These are phyloP conservation scores for Macrophya annulata DNA, from an alignment of 2,888 invertebrate genomes.

Conservation along the genomic window DNA sequence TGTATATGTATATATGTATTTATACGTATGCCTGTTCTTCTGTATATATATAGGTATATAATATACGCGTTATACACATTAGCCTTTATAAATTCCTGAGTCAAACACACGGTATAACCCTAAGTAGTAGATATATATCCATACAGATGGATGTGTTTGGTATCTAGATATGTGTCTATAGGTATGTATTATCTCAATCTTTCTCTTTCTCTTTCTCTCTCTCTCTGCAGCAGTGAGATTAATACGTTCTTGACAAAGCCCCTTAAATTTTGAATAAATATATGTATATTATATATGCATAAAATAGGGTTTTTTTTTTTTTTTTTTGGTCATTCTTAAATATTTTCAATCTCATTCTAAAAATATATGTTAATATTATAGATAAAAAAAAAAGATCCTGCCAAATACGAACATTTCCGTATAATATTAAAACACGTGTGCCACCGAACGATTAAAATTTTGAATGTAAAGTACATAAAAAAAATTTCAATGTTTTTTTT, in stretches of 20 bases:
- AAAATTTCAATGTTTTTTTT: no score
- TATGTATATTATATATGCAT: not conserved
- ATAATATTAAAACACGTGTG: no score
- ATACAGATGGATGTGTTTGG: not conserved
- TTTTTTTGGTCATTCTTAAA: not conserved
- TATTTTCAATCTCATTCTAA: no score
- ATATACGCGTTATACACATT: not conserved
- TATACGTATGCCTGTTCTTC: not conserved
- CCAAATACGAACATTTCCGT: no score
- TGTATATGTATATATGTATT: not conserved
- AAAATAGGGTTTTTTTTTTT: no score
- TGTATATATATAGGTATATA: not conserved
- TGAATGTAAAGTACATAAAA: no score
- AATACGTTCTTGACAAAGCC: conserved; percentile 21
- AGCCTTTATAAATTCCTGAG: conserved; percentile 17
- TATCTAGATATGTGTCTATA: not conserved
- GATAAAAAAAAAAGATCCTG: no score
- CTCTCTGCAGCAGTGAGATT: not conserved
- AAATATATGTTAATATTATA: no score
- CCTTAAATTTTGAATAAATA: not conserved
- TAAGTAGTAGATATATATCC: not conserved
- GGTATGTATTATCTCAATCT: not conserved
- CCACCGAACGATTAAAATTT: no score
- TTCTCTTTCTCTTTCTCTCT: conserved; percentile 16
- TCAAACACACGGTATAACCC: not conserved